Base-by-base conservation (phyloP, 1,140 invertebrate species). In the Ostrea denselamellosa region DNA sequence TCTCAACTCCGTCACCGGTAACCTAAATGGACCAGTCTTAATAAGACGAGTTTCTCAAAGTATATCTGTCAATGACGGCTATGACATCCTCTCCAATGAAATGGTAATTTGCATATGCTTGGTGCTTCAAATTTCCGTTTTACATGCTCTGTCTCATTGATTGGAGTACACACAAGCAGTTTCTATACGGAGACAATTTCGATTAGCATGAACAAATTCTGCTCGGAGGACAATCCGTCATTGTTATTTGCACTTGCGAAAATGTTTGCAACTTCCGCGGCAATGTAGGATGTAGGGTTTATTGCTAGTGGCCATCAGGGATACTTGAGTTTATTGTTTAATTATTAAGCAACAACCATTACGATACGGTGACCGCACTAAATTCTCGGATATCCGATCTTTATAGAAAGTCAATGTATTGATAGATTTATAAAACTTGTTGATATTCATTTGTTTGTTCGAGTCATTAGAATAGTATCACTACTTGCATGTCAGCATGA, bases 281-380 rank as follows among this genome's bases (percentile, higher is more conserved):
- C 25, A 28, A 5, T 34, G 68, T 77, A 25, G 28, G 68, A 77
- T 77, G 22, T 34, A 34, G 7, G n/a, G 68, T 77, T 77, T 77
- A 77, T 77, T 77, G 8, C 68, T 77, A 34, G 12, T 77, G 22
- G 68, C 25, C 68, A 77, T 77, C 28, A 34, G 68, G 22, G 25
- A 28, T 77, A 77, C 68, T 77, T 77, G 22, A 77, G 9, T 77
- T 77, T 14, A 77, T 77, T 77, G 68, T 77, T 77, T 22, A 77
- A 34, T 77, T 77, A 77, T 77, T 22, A 77, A 77, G 68, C 9
- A 77, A 77, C 28, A 28, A 34, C 68, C 68, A 17, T 77, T 44
- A 44, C 34, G 28, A 77, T 77, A 77, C 28, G 8, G 22, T 34
- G 68, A 77, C 68, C 68, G 25, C 25, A 34, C 25, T 77, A 34